These are phyloP conservation scores for Atherinomorus stipes DNA, from an alignment of 2,113 vertebrate genomes.

Conservation along the genomic window DNA sequence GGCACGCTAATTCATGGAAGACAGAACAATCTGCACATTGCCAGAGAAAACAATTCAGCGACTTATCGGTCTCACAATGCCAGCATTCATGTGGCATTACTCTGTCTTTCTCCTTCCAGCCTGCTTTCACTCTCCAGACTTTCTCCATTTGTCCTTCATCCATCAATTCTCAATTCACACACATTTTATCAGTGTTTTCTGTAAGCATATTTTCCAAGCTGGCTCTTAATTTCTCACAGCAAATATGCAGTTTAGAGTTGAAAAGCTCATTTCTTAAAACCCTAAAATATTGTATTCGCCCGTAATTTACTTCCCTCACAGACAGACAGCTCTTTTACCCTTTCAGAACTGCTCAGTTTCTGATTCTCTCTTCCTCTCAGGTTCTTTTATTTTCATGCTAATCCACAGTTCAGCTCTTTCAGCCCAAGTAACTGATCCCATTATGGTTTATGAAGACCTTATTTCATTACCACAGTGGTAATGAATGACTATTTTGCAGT, in stretches of 20 bases:
- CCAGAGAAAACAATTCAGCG: slow-evolving; percentile 46
- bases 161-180: not conserved
- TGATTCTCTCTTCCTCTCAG: slow-evolving; percentile 4
- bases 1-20: slow-evolving; percentile 2
- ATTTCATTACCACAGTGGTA: slow-evolving; percentile 33
- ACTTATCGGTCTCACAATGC: slow-evolving; percentile 47
- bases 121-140: slow-evolving; percentile 2
- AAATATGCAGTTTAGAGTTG: too few relatives aligned
- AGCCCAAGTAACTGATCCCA: slow-evolving; percentile 38
- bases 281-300: too few relatives aligned
- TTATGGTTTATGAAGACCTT: slow-evolving; percentile 36
- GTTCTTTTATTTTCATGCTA: not conserved
- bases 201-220: too few relatives aligned
- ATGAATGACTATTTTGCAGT: slow-evolving; percentile 42
- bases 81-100: slow-evolving; percentile 40
- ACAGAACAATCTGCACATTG: slow-evolving; percentile 42
- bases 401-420: slow-evolving; percentile 1
- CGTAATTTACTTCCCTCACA: not conserved
- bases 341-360: too few relatives aligned
- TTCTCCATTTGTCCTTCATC: not conserved
- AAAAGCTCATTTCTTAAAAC: too few relatives aligned
- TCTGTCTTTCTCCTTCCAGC: not conserved
- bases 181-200: not conserved
- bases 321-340: not conserved
- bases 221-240: too few relatives aligned